phyloP scores from a whole-genome alignment of 2,888 invertebrate genomes.

The Stenoptilia bipunctidactyla region DNA sequence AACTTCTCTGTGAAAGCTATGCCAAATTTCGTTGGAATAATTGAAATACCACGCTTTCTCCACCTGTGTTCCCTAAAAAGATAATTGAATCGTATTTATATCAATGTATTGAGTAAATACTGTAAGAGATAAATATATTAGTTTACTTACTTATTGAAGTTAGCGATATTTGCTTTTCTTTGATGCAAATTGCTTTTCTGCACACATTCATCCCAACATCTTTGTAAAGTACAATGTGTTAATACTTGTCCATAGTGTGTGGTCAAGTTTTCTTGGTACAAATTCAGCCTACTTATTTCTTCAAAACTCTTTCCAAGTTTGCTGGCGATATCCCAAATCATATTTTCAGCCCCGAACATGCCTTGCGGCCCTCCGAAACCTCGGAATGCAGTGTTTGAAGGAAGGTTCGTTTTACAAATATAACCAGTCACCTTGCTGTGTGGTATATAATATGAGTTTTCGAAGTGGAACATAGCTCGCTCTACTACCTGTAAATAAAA shows the following conservation, averaged over 20 bases:
- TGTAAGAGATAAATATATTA: background rate
- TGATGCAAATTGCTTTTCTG: constrained; percentile 74
- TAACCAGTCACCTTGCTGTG: constrained; percentile 78
- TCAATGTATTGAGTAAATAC: background rate
- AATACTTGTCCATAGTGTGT: constrained; percentile 85
- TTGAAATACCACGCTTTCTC: constrained; percentile 86
- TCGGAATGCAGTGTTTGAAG: constrained; percentile 94
- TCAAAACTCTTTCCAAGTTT: constrained; percentile 74
- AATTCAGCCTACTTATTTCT: constrained; percentile 78
- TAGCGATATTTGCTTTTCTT: constrained; percentile 69
- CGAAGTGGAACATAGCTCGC: constrained; percentile 85
- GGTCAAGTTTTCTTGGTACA: constrained; percentile 82
- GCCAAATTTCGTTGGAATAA: constrained; percentile 88
- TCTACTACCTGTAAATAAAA: constrained; percentile 76
- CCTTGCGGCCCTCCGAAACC: constrained; percentile 94
- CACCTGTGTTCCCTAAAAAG: constrained; percentile 78
- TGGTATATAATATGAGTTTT: constrained; percentile 87
- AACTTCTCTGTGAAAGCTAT: constrained; percentile 83
- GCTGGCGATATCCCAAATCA: constrained; percentile 82
- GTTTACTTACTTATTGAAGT: constrained; percentile 77
- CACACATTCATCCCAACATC: constrained; percentile 86
- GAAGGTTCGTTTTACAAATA: constrained; percentile 88
- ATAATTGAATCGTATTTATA: constrained; percentile 16
- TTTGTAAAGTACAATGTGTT: constrained; percentile 77
- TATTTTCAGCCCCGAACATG: constrained; percentile 87